phyloP scores from a whole-genome alignment of 2,888 invertebrate genomes.

The Drosophila incognita region DNA sequence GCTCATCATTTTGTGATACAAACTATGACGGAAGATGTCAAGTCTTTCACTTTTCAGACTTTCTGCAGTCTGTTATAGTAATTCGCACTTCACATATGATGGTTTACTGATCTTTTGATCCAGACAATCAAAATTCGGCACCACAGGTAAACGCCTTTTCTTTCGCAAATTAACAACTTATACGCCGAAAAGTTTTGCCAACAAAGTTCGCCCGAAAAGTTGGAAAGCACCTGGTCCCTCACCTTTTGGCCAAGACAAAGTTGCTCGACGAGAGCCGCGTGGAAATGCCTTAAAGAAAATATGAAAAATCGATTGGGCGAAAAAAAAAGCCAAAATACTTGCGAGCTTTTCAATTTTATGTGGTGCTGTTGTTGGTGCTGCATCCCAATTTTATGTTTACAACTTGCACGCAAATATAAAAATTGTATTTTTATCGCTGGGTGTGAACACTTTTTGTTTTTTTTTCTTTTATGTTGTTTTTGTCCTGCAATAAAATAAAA shows the following conservation, averaged over 20 bases:
- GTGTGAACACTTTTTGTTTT: conserved; percentile 43
- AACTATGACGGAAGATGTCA: neutral
- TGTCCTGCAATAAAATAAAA: conserved; percentile 72
- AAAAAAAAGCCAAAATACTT: conserved; percentile 32
- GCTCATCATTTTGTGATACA: neutral
- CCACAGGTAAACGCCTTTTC: conserved; percentile 73
- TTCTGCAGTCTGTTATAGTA: conserved; percentile 3
- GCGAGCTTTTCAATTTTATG: conserved; percentile 75
- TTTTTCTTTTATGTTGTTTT: neutral
- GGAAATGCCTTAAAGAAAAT: conserved; percentile 48
- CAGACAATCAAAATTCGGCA: conserved; percentile 58
- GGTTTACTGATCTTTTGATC: conserved; percentile 33
- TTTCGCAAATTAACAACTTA: conserved; percentile 80
- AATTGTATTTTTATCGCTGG: conserved; percentile 71
- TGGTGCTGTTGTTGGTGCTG: conserved; percentile 36
- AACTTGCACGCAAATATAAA: conserved; percentile 70
- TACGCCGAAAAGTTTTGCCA: conserved; percentile 69
- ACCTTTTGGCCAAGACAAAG: conserved; percentile 63
- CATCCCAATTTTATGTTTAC: conserved; percentile 73
- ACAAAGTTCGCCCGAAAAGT: conserved; percentile 68
- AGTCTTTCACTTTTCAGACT: neutral
- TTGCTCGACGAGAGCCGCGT: conserved; percentile 48
- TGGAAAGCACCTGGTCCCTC: conserved; percentile 69
- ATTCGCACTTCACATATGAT: conserved; percentile 12
- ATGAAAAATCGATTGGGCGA: conserved; percentile 64